Evolutionary conservation across 2,888 invertebrate genomes (phyloP), one percentile per base, ranked within the genome.

Genomic region (Drosophila subsilvestris): DNA sequence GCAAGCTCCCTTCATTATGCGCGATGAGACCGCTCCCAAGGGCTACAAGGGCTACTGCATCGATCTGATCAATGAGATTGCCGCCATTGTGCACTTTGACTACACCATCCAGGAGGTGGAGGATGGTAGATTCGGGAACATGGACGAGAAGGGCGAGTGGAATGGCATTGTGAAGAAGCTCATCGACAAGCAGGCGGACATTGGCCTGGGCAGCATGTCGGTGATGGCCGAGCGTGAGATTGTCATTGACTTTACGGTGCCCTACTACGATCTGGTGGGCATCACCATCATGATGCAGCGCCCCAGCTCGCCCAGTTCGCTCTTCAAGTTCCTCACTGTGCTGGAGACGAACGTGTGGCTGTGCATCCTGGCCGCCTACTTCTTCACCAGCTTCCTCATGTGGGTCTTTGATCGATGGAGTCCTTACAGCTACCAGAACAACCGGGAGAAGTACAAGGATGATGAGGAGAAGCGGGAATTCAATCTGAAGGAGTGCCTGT

Each of bases 161-260:
- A 96, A 96, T 90, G 96, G 96, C 1, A 95, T 97, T 92, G 95
- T 98, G 22, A 95, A 94, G 88, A 97, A 96, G 88, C 92, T 97
- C 22, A 94, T 96, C 61, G 96, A 96, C 84, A 96, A 97, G 93
- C 94, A 95, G 82, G 99, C 98, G 0, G 99, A 99, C 90, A 98
- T 99, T 78, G 98, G 97, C 0, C 92, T 99, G 9, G 97, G 98
- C 1, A 97, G 98, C 0, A 94, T 99, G 90, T 98, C 98, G 0
- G 98, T 99, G 0, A 99, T 98, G 98, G 98, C 99, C 0, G 99
- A 99, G 84, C 93, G 99, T 43, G 98, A 98, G 92, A 97, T 97
- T 89, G 98, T 98, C 0, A 97, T 99, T 1, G 99, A 99, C 92
- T 99, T 99, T 91, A 99, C 99, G 0, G 98, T 99, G 0, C 99